These are phyloP conservation scores for Cryptotermes secundus DNA, from an alignment of 1,140 invertebrate genomes.

Conservation along the genomic window DNA sequence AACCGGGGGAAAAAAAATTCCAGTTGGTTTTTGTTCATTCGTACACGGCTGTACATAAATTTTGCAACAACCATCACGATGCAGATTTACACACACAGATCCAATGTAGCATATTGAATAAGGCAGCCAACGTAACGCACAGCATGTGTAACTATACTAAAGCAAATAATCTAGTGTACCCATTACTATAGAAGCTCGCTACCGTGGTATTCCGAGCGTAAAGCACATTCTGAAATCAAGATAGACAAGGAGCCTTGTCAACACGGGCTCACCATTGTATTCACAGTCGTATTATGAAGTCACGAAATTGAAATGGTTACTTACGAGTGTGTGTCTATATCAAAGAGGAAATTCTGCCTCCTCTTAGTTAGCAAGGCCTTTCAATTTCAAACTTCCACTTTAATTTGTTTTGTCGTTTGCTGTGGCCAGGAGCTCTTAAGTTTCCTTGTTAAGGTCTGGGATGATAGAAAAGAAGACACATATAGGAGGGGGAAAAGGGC, in stretches of 20 bases:
- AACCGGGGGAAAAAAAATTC: too few species aligned
- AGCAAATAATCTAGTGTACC: background rate
- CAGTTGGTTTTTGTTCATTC: too few species aligned
- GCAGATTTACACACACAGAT: too few species aligned
- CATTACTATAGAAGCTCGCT: background rate
- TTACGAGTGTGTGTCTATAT: background rate
- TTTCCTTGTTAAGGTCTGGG: background rate
- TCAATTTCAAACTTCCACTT: background rate
- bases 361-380: background rate
- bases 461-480: too few species aligned
- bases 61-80: too few species aligned
- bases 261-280: background rate
- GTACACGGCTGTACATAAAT: too few species aligned
- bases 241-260: background rate
- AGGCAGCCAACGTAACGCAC: background rate
- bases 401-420: background rate
- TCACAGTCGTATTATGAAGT: background rate
- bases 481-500: too few species aligned
- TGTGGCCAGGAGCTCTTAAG: background rate
- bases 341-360: too few species aligned
- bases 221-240: background rate
- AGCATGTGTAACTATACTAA: background rate
- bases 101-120: too few species aligned
- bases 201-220: background rate
- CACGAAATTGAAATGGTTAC: conserved; percentile 6